Base-by-base conservation (phyloP, 1,140 invertebrate species). In the Laupala kohalensis region DNA sequence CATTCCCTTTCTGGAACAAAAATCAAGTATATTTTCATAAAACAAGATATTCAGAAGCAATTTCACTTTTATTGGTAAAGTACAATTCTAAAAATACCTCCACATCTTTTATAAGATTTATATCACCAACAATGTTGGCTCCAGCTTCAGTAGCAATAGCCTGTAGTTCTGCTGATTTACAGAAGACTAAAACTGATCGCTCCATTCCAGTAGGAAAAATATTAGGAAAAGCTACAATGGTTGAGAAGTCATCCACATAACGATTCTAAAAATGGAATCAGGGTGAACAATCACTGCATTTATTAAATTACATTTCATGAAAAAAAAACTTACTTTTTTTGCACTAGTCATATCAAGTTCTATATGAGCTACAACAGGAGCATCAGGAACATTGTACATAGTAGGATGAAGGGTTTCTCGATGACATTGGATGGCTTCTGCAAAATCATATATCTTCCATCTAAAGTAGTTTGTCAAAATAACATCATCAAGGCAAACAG, bases 321-420 rank as follows among this genome's bases (percentile, higher is more conserved):
- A 19, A 27, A 24, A 25, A 64, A 53, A 67, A 28, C 28, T 73
- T 75, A 80, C 80, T 74, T 82, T 81, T 74, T 85, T 86, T 73
- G 83, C 80, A 28, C 83, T 88, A 74, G 83, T 81, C 87, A 93
- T 88, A 77, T 93, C 86, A 1, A 94, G 76, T 79, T 93, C 91
- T 72, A 93, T 81, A 30, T 82, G 81, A 28, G 88, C 86, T 74
- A 82, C 84, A 0, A 94, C 75, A 24, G 84, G 76, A 13, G 89
- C 85, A 79, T 88, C 82, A 2, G 89, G 88, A 64, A 81, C 77
- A 81, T 94, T 89, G 72, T 86, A 89, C 80, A 93, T 87, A 37
- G 88, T 87, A 0, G 90, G 89, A 78, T 93, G 88, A 79, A 92
- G 89, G 0, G 85, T 87, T 80, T 94, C 90, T 67, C 88, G 83